Base-by-base conservation (phyloP, 1,140 invertebrate genomes). In the Vanessa tameamea region DNA sequence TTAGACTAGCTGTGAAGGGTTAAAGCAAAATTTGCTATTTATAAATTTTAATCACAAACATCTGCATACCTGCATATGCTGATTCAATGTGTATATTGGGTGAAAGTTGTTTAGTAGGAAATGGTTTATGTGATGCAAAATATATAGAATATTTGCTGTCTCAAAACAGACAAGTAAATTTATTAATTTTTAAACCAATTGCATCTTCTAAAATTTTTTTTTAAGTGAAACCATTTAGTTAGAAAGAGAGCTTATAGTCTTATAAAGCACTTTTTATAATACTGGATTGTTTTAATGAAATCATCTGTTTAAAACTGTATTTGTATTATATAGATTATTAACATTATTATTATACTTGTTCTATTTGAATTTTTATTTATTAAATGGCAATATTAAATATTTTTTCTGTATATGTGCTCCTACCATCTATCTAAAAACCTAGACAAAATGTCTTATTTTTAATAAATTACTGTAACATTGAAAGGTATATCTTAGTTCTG, bases 1-100 rank as follows among this genome's bases (percentile, higher is more conserved):
- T 80, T 92, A 81, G 91, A 92, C 83, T 92, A 82, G 84, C 72
- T 63, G 64, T 20, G 12, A 48, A 59, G 47, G 23, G 50, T 61
- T 61, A 61, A 61, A 37, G 26, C 13, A 61, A n/a, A 15, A 37
- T n/a, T 61, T 48, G 20, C 20, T 20, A 53, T 64, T 53, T 48
- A 69, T 50, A 31, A 31, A 63, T 59, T 47, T 64, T 26, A 64
- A 47, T 47, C 47, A 20, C 48, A 64, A 64, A 43, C 43, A 64
- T 37, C 59, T 12, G 26, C 26, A 63, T 47, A 26, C 47, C 20
- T 20, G 43, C 14, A 8, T 48, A 61, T 48, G 37, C 37, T 48
- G 43, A 53, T 55, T 72, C 23, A 37, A 64, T 73, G 26, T 73
- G 53, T 73, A 73, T 68, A 73, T 68, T 67, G 68, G 65, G 72